phyloP scores from a whole-genome alignment of 2,113 vertebrate species.

The Menura novaehollandiae region DNA sequence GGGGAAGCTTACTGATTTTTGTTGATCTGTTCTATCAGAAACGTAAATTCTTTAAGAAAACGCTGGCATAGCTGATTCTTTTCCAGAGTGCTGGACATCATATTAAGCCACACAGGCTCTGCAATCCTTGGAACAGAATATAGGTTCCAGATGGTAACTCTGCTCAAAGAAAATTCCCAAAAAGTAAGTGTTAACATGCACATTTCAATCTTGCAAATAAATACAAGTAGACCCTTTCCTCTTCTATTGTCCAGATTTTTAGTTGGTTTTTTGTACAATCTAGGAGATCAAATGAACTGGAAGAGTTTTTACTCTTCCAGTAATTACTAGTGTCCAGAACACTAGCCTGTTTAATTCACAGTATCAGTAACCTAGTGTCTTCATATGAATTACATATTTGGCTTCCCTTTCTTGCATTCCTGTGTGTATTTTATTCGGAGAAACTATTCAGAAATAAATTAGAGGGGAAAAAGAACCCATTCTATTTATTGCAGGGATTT shows the following conservation, averaged over 20 bases:
- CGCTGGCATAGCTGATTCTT: conserved; percentile 81
- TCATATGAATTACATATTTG: neutral
- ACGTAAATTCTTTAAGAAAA: conserved; percentile 82
- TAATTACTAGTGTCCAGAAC: neutral
- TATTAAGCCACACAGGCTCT: conserved; percentile 87
- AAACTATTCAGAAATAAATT: neutral
- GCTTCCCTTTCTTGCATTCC: neutral
- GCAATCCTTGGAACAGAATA: conserved; percentile 85
- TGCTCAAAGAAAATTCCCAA: conserved; percentile 44
- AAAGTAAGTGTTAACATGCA: neutral
- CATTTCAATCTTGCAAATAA: neutral
- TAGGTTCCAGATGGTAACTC: conserved; percentile 83
- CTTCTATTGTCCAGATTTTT: neutral
- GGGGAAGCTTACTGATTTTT: conserved; percentile 81
- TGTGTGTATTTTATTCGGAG: neutral
- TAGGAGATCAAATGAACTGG: neutral
- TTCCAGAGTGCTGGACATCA: conserved; percentile 82
- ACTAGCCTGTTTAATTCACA: neutral
- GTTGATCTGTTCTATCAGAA: conserved; percentile 82
- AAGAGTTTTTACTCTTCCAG: neutral
- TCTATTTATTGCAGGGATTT: neutral
- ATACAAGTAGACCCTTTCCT: neutral
- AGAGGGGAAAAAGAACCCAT: neutral
- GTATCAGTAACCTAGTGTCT: neutral
- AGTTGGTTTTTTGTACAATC: neutral